phyloP scores from a whole-genome alignment of 53 echinoderm and acorn worm species.

The Glandiceps talaboti region DNA sequence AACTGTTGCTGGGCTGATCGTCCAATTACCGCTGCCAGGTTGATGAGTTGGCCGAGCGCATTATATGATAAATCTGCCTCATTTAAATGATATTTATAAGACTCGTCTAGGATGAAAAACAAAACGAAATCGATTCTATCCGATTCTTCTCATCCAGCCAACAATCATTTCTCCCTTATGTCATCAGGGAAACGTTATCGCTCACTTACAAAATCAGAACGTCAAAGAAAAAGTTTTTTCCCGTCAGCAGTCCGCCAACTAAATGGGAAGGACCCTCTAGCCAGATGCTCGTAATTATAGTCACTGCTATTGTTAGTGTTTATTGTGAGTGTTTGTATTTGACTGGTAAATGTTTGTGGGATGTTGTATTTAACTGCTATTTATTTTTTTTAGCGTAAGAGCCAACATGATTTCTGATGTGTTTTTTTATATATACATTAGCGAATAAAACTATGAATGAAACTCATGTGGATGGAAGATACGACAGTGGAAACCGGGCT shows the following conservation, averaged over 20 bases:
- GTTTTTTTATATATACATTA: not conserved
- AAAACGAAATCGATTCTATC: no score
- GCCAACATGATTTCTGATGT: not conserved
- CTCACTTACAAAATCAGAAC: not conserved
- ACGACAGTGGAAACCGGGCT: no score
- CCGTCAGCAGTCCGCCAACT: not conserved
- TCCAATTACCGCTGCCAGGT: not conserved
- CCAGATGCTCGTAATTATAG: not conserved
- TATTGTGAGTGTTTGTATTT: not conserved
- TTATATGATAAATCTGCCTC: not conserved
- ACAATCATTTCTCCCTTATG: not conserved
- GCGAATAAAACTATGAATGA: no score
- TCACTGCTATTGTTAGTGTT: not conserved
- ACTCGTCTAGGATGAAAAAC: not conserved
- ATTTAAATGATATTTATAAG: not conserved
- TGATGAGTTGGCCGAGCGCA: conserved; percentile 1
- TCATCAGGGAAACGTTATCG: not conserved
- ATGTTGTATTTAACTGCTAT: not conserved
- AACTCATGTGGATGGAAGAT: no score
- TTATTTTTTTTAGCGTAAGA: not conserved
- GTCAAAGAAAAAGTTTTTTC: not conserved
- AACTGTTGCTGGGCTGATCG: not conserved
- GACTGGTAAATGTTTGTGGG: not conserved
- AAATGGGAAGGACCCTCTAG: not conserved
- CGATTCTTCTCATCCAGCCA: not conserved